Percentiles rank a stretch among this genome's conserved stretches.
These are phyloP conservation scores for Heterochromis multidens DNA, from an alignment of 2,113 vertebrate species.

Conservation along the genomic window DNA sequence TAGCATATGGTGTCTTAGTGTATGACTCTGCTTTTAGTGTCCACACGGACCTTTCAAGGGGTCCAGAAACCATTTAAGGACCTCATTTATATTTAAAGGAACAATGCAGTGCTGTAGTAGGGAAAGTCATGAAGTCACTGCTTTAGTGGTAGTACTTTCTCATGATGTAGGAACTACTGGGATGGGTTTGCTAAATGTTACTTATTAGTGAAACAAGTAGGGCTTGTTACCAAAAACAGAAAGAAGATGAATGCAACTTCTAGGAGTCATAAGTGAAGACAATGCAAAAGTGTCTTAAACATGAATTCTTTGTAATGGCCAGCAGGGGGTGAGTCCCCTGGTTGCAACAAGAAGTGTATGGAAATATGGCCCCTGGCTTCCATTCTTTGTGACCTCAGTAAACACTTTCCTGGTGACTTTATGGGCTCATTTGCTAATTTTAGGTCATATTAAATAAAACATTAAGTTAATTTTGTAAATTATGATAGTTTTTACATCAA, in stretches of 20 bases:
- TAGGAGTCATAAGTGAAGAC: too few species aligned
- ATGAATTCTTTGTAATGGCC: background rate
- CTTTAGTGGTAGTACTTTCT: background rate
- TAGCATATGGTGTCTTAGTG: background rate
- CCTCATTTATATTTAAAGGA: background rate
- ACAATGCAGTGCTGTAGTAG: background rate
- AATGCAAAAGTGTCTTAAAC: too few species aligned
- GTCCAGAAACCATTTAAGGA: background rate
- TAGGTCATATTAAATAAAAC: background rate
- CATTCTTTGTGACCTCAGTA: fast-evolving
- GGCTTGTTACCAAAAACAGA: background rate
- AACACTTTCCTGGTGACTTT: background rate
- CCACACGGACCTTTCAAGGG: background rate
- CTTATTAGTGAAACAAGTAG: background rate
- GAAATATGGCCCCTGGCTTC: background rate
- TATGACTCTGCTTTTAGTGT: background rate
- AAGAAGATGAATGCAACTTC: background rate
- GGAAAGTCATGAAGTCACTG: background rate
- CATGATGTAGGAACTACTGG: background rate
- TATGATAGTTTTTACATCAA: background rate
- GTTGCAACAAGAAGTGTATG: background rate
- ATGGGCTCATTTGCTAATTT: fast-evolving
- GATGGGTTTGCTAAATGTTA: background rate
- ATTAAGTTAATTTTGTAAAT: background rate
- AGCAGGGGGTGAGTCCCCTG: background rate